phyloP scores from a whole-genome alignment of 2,113 vertebrate genomes.

The Pyxicephalus adspersus region DNA sequence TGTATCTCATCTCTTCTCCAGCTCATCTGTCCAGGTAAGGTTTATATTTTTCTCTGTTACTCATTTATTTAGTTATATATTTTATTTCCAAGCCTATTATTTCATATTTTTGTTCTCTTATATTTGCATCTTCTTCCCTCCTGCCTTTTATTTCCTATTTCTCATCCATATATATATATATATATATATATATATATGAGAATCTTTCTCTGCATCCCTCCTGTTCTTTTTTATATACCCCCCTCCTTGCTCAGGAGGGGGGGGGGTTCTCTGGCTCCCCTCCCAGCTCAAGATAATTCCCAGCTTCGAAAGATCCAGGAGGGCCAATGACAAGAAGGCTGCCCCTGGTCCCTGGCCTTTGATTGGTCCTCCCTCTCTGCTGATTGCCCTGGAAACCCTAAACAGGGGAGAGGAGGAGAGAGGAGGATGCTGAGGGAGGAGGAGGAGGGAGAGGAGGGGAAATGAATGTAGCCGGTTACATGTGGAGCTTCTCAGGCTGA shows the following conservation, averaged over 20 bases:
- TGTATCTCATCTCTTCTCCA: too few relatives aligned
- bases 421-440: constrained; percentile 30
- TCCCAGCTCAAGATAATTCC: constrained; percentile 33
- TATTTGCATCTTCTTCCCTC: too few relatives aligned
- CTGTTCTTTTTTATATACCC: background rate
- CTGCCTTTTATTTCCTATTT: too few relatives aligned
- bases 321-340: constrained; percentile 60
- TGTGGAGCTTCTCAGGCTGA: constrained; percentile 38
- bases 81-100: too few relatives aligned
- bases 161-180: too few relatives aligned
- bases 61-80: too few relatives aligned
- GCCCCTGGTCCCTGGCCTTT: constrained; percentile 2
- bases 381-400: constrained; percentile 66
- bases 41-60: too few relatives aligned
- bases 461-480: constrained; percentile 55
- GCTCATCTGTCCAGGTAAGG: too few relatives aligned
- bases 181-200: too few relatives aligned
- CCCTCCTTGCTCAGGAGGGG: background rate
- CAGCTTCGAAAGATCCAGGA: constrained; percentile 61
- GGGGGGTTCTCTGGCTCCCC: background rate
- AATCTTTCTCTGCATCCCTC: background rate
- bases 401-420: constrained; percentile 46
- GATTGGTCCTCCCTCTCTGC: constrained; percentile 66
- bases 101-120: too few relatives aligned
- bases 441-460: constrained; percentile 47